A percentile compares a stretch with the other conserved stretches of the same genome.
These are phyloP conservation scores for Parazoanthus darwini DNA, from an alignment of 92 coral and sea anemone genomes.

Conservation along the genomic window DNA sequence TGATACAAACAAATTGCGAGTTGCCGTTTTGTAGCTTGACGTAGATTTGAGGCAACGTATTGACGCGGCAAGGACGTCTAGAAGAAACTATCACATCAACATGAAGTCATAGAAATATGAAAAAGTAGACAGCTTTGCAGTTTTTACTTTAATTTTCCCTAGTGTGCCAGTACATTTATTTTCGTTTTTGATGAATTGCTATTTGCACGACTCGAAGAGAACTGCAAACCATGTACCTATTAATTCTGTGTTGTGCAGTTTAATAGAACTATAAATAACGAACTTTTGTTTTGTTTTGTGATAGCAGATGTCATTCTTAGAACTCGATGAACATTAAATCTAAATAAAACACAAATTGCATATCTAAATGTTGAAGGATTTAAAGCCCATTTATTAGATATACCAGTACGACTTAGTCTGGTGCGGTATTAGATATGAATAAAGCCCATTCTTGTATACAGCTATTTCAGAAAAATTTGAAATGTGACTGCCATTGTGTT, in stretches of 20 bases:
- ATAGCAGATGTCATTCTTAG: not conserved
- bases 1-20: not conserved
- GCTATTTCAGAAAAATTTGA: too few species aligned
- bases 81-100: not conserved
- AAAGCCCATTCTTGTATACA: too few species aligned
- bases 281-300: not conserved
- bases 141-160: too few species aligned
- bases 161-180: not conserved
- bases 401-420: too few species aligned
- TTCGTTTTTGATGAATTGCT: not conserved
- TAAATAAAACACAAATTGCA: not conserved
- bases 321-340: not conserved
- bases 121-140: too few species aligned
- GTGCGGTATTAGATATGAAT: too few species aligned
- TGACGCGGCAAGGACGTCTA: not conserved
- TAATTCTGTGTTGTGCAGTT: too few species aligned
- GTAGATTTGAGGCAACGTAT: not conserved
- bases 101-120: not conserved
- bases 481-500: too few species aligned
- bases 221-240: too few species aligned
- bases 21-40: not conserved
- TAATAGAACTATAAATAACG: too few species aligned
- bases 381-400: not conserved
- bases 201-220: not conserved
- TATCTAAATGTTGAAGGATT: not conserved